A percentile compares a stretch with the other conserved stretches of the same genome.
These are phyloP conservation scores for Fabriciana adippe DNA, from an alignment of 2,888 invertebrate species.

Conservation along the genomic window DNA sequence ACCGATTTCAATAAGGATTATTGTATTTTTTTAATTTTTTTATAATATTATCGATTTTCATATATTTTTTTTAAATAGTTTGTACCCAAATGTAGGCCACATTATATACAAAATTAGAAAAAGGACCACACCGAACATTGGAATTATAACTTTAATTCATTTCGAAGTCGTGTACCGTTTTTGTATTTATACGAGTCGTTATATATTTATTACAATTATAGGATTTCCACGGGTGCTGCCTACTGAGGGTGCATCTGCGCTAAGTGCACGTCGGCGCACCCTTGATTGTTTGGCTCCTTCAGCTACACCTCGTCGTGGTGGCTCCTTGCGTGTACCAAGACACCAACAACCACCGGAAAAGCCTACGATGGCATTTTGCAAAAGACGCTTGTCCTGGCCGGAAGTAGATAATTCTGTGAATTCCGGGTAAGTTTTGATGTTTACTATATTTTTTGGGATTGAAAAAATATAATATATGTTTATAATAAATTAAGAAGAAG, in stretches of 20 bases:
- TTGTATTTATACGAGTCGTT: neutral
- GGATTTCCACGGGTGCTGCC: constrained; percentile 89
- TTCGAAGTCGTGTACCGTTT: neutral
- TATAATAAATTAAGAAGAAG: no score
- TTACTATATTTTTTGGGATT: neutral
- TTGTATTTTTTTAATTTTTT: no score
- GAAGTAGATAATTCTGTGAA: constrained; percentile 92
- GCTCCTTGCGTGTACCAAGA: constrained; percentile 83
- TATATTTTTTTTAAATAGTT: no score
- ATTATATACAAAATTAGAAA: no score
- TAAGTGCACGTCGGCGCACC: constrained; percentile 81
- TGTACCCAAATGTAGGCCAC: no score
- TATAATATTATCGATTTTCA: no score
- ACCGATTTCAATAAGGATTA: no score
- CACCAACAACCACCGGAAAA: constrained; percentile 84
- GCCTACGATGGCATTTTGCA: constrained; percentile 88
- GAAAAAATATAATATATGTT: neutral
- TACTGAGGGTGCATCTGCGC: constrained; percentile 84
- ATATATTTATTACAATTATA: constrained; percentile 37
- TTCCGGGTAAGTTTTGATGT: constrained; percentile 85
- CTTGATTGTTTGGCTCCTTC: constrained; percentile 84
- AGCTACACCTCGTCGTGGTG: constrained; percentile 76
- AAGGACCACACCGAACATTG: no score
- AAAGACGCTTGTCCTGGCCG: constrained; percentile 90
- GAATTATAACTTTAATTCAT: no score